phyloP scores from a whole-genome alignment of 1,140 invertebrate species.

The Hyposmocoma kahamanoa region DNA sequence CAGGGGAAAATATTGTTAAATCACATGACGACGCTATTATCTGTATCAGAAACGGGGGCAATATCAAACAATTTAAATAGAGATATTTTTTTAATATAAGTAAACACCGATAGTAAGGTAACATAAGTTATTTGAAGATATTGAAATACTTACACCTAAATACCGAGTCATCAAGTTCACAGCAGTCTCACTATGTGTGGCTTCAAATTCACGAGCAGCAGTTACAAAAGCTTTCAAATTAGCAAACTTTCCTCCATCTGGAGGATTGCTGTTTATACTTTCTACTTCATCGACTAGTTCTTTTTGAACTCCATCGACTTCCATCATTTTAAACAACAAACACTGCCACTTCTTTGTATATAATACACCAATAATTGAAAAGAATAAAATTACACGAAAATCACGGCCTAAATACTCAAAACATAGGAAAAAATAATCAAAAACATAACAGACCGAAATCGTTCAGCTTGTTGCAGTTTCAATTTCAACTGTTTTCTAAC shows the following conservation, averaged over 20 bases:
- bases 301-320: no score
- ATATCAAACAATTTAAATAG: background rate
- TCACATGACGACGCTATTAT: slow-evolving; percentile 64
- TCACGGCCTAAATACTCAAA: background rate
- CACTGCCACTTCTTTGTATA: slow-evolving; percentile 3
- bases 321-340: slow-evolving; percentile 28
- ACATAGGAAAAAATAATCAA: slow-evolving; percentile 15
- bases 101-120: no score
- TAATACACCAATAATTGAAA: background rate
- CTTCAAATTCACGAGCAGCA: slow-evolving; percentile 63
- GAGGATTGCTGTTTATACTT: slow-evolving; percentile 34
- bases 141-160: slow-evolving; percentile 51
- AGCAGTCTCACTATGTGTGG: slow-evolving; percentile 62
- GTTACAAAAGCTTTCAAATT: slow-evolving; percentile 66
- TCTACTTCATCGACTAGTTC: slow-evolving; percentile 50
- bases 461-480: slow-evolving; percentile 16
- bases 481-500: slow-evolving; percentile 36
- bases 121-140: no score
- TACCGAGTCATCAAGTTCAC: slow-evolving; percentile 62
- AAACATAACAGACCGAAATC: slow-evolving; percentile 12
- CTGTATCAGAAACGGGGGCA: slow-evolving; percentile 26
- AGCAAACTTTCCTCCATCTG: slow-evolving; percentile 53
- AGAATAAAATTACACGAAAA: background rate
- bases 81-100: no score
- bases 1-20: slow-evolving; percentile 57